phyloP scores from a whole-genome alignment of 37 sponge, comb jelly and placozoan species.

The Axinella damicornis region DNA sequence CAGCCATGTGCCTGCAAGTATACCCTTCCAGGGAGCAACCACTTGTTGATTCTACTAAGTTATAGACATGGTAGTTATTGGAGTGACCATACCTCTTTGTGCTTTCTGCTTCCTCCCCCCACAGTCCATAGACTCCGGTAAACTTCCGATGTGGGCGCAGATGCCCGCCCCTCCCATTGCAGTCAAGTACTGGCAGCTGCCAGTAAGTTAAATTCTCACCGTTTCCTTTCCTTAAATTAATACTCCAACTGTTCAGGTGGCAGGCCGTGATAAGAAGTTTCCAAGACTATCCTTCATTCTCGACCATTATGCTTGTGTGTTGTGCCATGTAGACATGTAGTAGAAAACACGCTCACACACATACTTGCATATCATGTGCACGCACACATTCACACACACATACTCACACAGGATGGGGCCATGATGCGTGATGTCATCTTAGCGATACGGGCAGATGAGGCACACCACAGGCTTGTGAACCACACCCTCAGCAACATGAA shows the following conservation, averaged over 20 bases:
- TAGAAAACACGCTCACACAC: too few species aligned
- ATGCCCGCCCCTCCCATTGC: conserved; percentile 81
- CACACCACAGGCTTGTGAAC: conserved; percentile 90
- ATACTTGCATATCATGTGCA: background rate
- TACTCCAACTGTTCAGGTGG: too few species aligned
- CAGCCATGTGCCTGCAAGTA: too few species aligned
- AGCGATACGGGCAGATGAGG: conserved; percentile 94
- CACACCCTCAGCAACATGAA: conserved; percentile 84
- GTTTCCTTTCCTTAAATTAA: too few species aligned
- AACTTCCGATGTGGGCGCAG: conserved; percentile 76
- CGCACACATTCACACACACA: background rate
- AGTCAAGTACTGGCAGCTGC: conserved; percentile 78
- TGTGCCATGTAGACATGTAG: too few species aligned
- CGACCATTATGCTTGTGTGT: too few species aligned
- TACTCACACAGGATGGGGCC: conserved; percentile 66
- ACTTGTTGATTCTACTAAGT: too few species aligned
- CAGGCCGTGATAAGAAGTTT: too few species aligned
- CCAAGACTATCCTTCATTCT: too few species aligned
- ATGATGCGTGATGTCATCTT: conserved; percentile 95
- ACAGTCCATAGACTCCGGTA: conserved; percentile 80
- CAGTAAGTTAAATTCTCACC: conserved; percentile 61
- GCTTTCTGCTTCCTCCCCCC: background rate
- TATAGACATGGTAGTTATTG: too few species aligned
- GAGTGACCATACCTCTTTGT: too few species aligned
- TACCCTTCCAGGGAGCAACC: too few species aligned